Evolutionary conservation across 2,113 vertebrate genomes (phyloP).

Genomic region (Lepus americanus): DNA sequence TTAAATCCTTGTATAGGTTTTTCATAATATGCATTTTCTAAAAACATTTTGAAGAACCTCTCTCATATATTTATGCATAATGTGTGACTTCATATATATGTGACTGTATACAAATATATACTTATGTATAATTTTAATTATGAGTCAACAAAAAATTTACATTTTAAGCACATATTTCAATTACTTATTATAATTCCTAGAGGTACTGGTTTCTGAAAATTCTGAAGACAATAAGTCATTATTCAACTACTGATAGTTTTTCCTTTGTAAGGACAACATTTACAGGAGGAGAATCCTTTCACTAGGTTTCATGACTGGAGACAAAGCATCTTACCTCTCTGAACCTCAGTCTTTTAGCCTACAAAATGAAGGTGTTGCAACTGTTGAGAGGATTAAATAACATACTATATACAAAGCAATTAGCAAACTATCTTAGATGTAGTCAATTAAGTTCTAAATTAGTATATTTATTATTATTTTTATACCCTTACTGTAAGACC

Average conservation of each 20-base stretch:
- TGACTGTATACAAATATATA: not conserved
- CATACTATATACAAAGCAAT: not conserved
- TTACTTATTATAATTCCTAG: not conserved
- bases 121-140: not conserved
- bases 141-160: not conserved
- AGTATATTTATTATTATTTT: not conserved
- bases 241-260: not conserved
- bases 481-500: no score
- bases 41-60: no score
- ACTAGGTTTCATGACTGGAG: not conserved
- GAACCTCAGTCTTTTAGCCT: not conserved
- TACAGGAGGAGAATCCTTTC: not conserved
- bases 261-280: not conserved
- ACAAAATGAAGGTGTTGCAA: not conserved
- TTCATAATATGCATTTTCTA: no score
- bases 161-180: not conserved
- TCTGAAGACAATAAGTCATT: not conserved
- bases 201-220: not conserved
- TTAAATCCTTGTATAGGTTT: no score
- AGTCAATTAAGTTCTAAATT: conserved; percentile 34
- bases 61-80: no score
- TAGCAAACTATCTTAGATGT: not conserved
- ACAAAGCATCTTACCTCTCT: not conserved
- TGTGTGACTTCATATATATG: not conserved
- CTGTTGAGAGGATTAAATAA: not conserved